phyloP scores from a whole-genome alignment of 2,888 invertebrate genomes.

The Pemphredon lugubris region DNA sequence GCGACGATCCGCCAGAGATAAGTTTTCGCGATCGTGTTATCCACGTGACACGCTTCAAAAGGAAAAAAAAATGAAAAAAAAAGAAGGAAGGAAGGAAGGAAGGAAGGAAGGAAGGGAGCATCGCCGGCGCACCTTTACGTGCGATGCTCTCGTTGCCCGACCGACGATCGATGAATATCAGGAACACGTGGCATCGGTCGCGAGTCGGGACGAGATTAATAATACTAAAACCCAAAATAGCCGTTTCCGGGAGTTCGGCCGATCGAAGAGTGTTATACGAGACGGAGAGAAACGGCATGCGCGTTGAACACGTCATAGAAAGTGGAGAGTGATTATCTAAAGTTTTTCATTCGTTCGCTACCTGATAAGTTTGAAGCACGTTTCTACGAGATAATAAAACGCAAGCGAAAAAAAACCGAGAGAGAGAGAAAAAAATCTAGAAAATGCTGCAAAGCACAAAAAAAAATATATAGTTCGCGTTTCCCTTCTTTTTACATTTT shows the following conservation, averaged over 20 bases:
- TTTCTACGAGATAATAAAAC: constrained; percentile 1
- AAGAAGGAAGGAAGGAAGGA: neutral
- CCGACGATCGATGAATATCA: constrained; percentile 18
- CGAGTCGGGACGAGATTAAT: constrained; percentile 57
- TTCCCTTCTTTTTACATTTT: constrained; percentile 43
- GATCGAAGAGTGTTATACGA: constrained; percentile 10
- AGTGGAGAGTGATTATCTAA: neutral
- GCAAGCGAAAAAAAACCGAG: constrained; percentile 11
- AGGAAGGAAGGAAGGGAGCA: neutral
- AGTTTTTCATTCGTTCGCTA: constrained; percentile 62
- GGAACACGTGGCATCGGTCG: constrained; percentile 22
- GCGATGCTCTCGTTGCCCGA: constrained; percentile 12
- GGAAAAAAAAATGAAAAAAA: neutral
- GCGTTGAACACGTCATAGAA: neutral
- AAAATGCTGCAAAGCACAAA: constrained; percentile 24
- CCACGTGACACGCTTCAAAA: constrained; percentile 15
- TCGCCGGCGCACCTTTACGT: constrained; percentile 7
- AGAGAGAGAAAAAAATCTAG: constrained; percentile 12
- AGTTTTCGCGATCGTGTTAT: constrained; percentile 7
- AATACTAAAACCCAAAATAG: constrained; percentile 79
- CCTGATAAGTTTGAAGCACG: constrained; percentile 56
- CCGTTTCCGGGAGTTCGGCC: constrained; percentile 42
- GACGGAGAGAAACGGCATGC: constrained; percentile 28
- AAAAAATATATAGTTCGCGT: constrained; percentile 38
- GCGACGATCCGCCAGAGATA: constrained; percentile 1